Percentiles rank a stretch among this genome's conserved stretches.
phyloP scores from a whole-genome alignment of 2,888 invertebrate species.

The Clusia tigrina region DNA sequence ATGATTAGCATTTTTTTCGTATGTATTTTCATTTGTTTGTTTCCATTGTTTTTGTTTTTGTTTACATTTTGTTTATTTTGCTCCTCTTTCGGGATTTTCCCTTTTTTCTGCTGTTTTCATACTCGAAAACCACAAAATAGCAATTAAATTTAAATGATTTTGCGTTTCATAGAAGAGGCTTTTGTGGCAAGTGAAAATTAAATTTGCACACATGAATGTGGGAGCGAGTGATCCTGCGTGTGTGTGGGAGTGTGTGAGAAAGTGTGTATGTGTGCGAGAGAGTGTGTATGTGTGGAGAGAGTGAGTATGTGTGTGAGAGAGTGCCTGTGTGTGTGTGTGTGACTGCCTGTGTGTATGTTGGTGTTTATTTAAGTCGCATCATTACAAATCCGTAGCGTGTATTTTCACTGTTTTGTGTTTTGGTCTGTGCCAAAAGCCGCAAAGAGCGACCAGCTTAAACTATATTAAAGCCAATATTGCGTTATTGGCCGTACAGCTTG shows the following conservation, averaged over 20 bases:
- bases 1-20: too few species aligned
- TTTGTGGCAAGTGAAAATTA: slow-evolving; percentile 1
- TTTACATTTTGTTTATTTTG: too few species aligned
- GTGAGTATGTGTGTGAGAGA: too few species aligned
- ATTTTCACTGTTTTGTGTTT: too few species aligned
- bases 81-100: too few species aligned
- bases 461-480: slow-evolving; percentile 5
- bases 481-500: not conserved
- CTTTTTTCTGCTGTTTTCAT: not conserved
- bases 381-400: too few species aligned
- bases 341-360: not conserved
- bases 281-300: slow-evolving; percentile 29
- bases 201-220: not conserved
- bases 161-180: not conserved
- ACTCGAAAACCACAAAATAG: not conserved
- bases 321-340: slow-evolving; percentile 28
- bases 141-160: not conserved
- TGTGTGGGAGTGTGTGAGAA: not conserved
- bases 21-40: too few species aligned
- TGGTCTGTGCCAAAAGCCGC: too few species aligned
- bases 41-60: too few species aligned
- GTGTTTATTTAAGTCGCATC: too few species aligned
- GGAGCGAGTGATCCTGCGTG: too few species aligned
- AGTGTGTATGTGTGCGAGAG: not conserved
- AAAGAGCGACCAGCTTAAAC: slow-evolving; percentile 3